These are phyloP conservation scores for Gortyna flavago DNA, from an alignment of 2,888 invertebrate species.

Conservation along the genomic window DNA sequence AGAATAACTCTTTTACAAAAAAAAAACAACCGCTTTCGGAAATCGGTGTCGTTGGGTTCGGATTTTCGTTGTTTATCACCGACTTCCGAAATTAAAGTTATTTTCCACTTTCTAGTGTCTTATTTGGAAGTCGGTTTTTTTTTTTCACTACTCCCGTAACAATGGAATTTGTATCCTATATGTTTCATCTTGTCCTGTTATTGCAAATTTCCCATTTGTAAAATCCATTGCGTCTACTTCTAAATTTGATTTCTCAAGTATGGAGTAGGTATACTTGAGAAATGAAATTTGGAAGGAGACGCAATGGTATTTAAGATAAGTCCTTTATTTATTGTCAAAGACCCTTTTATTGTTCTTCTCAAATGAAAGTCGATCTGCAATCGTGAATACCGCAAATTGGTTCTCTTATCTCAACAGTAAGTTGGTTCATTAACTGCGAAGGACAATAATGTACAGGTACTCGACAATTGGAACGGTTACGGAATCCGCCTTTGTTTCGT, in stretches of 20 bases:
- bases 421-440: constrained; percentile 44
- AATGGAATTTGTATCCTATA: no score
- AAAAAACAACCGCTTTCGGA: no score
- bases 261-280: no score
- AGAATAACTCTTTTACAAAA: no score
- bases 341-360: constrained; percentile 48
- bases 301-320: constrained; percentile 48
- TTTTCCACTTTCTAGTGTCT: no score
- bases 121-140: no score
- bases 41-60: no score
- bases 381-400: constrained; percentile 50
- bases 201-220: not conserved
- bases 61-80: no score
- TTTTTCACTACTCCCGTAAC: no score
- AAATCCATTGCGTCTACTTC: not conserved
- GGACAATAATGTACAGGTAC: constrained; percentile 34
- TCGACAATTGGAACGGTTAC: constrained; percentile 36
- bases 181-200: no score
- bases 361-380: constrained; percentile 50
- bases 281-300: no score
- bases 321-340: constrained; percentile 45
- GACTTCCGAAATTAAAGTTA: no score
- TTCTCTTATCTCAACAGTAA: constrained; percentile 47
- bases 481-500: constrained; percentile 5
- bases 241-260: constrained; percentile 4